Percentiles rank a stretch among this genome's conserved stretches.
Conservation (phyloP, 2,113 vertebrate genomes). For the Oryzias melastigma region DNA sequence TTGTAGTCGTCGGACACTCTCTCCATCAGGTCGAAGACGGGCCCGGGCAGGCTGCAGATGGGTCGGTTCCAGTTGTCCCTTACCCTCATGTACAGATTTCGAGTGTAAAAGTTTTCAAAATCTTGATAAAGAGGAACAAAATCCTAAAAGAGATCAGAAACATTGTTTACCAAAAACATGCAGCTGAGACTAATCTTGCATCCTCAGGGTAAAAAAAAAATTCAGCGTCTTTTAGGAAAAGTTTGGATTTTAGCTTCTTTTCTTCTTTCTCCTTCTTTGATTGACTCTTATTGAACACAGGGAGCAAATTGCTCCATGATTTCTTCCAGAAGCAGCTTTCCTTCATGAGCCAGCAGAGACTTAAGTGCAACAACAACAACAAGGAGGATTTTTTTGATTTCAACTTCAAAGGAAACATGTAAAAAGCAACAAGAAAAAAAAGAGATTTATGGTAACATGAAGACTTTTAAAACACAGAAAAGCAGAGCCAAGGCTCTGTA, state of each 20-base stretch:
- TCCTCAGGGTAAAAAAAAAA: too few relatives aligned
- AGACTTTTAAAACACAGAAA: conserved; percentile 6
- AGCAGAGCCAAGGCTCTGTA: conserved; percentile 15
- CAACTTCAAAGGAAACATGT: too few relatives aligned
- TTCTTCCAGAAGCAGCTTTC: too few relatives aligned
- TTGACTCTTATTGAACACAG: too few relatives aligned
- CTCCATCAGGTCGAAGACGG: conserved; percentile 88
- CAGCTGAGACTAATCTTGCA: too few relatives aligned
- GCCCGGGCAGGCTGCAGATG: conserved; percentile 87
- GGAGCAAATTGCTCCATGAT: too few relatives aligned
- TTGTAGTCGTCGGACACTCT: conserved; percentile 92
- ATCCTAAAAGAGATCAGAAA: conserved; percentile 70
- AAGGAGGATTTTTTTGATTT: too few relatives aligned
- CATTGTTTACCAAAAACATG: neutral
- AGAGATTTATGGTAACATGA: conserved; percentile 23
- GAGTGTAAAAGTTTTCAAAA: conserved; percentile 93
- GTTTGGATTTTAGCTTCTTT: neutral
- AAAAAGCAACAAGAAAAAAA: neutral
- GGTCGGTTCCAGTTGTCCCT: conserved; percentile 94
- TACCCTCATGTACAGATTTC: conserved; percentile 93
- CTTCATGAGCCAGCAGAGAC: too few relatives aligned
- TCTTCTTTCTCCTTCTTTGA: too few relatives aligned
- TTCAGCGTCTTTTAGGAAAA: neutral
- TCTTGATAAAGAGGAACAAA: conserved; percentile 96
- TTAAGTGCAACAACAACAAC: too few relatives aligned